These are phyloP conservation scores for Tetragonisca angustula DNA, from an alignment of 2,888 invertebrate genomes.

Conservation along the genomic window DNA sequence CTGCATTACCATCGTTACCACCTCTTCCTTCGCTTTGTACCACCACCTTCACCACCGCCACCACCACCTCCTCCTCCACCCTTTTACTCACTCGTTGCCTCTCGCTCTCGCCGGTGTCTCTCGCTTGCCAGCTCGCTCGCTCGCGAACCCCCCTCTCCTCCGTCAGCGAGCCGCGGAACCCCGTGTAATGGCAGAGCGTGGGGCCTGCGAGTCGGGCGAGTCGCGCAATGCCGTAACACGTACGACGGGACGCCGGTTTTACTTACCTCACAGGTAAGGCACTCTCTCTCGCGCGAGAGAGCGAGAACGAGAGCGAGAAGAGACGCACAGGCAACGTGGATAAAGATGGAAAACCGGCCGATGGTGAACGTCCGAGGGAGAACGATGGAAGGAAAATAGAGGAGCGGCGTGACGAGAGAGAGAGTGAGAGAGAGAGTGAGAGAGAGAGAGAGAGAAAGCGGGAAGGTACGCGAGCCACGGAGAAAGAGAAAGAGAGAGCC, in stretches of 20 bases:
- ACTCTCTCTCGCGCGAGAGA: conserved; percentile 49
- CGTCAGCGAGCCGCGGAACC: conserved; percentile 40
- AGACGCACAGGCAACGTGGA: conserved; percentile 35
- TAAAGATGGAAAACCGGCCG: not conserved
- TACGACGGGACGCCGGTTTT: conserved; percentile 78
- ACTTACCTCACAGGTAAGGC: conserved; percentile 84
- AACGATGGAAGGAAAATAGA: conserved; percentile 45
- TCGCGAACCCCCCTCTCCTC: conserved; percentile 3
- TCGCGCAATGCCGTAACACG: conserved; percentile 83
- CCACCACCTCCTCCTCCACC: conserved; percentile 35
- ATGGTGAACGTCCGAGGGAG: conserved; percentile 23
- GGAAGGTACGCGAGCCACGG: not conserved
- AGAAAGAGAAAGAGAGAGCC: conserved; percentile 31
- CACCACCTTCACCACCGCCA: conserved; percentile 45
- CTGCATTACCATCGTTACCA: conserved; percentile 60
- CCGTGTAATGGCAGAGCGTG: conserved; percentile 56
- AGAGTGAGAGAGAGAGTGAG: conserved; percentile 36
- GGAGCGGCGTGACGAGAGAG: conserved; percentile 8
- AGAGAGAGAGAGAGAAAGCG: conserved; percentile 1
- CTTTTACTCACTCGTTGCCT: conserved; percentile 18
- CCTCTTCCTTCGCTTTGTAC: conserved; percentile 47
- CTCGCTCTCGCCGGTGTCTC: not conserved
- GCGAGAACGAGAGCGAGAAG: conserved; percentile 31
- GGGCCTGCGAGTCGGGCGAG: conserved; percentile 71
- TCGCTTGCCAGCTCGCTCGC: conserved; percentile 22